Percentiles rank a stretch among this genome's conserved stretches.
These are phyloP conservation scores for Platycnemis pennipes DNA, from an alignment of 2,888 invertebrate genomes.

Conservation along the genomic window DNA sequence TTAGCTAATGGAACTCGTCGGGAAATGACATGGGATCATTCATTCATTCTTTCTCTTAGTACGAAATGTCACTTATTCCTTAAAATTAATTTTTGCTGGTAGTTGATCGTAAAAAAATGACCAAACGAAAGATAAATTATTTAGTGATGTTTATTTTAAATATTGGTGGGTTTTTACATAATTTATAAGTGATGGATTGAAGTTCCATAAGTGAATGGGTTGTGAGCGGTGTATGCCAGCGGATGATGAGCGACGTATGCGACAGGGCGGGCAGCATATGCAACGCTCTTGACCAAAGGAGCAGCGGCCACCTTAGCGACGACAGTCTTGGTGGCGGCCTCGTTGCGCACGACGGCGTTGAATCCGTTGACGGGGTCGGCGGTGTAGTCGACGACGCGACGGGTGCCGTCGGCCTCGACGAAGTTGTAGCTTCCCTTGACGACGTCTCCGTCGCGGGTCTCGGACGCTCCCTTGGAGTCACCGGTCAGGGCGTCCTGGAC, in stretches of 20 bases:
- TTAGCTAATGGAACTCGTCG: too few species aligned
- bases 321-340: conserved; percentile 71
- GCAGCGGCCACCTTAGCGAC: conserved; percentile 68
- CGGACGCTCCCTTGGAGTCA: conserved; percentile 74
- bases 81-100: too few species aligned
- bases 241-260: conserved; percentile 68
- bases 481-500: conserved; percentile 74
- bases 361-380: conserved; percentile 71
- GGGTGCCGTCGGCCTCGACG: conserved; percentile 71
- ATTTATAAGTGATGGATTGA: conserved; percentile 33
- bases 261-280: conserved; percentile 29
- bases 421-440: conserved; percentile 70
- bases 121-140: background rate
- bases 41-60: too few species aligned
- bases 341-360: conserved; percentile 70
- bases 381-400: conserved; percentile 70
- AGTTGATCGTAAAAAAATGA: too few species aligned
- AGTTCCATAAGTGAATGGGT: conserved; percentile 68
- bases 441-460: conserved; percentile 73
- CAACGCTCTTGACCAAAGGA: background rate
- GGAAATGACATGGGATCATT: too few species aligned
- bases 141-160: background rate
- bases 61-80: too few species aligned
- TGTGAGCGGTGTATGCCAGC: conserved; percentile 69
- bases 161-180: background rate